phyloP scores from a whole-genome alignment of 2,888 invertebrate genomes.

The Hydropsyche betteni region DNA sequence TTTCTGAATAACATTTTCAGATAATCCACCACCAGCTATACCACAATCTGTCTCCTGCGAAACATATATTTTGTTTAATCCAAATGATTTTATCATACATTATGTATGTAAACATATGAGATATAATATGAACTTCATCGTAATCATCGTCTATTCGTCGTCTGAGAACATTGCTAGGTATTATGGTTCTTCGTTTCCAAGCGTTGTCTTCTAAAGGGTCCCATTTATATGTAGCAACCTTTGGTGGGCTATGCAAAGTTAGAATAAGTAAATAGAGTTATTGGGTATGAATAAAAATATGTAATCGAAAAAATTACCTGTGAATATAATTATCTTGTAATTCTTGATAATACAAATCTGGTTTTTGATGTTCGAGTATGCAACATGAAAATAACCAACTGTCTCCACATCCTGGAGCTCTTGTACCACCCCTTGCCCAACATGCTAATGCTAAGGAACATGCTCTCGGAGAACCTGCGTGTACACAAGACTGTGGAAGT shows the following conservation, averaged over 20 bases:
- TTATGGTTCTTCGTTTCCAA: constrained; percentile 56
- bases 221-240: constrained; percentile 45
- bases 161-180: constrained; percentile 62
- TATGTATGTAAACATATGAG: not conserved
- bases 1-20: constrained; percentile 69
- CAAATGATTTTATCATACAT: not conserved
- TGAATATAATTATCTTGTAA: constrained; percentile 44
- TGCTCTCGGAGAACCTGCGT: constrained; percentile 64
- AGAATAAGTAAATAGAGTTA: not conserved
- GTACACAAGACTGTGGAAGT: constrained; percentile 36
- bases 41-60: constrained; percentile 71
- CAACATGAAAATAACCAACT: constrained; percentile 81
- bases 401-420: constrained; percentile 73
- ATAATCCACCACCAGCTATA: constrained; percentile 64
- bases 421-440: constrained; percentile 77
- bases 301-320: constrained; percentile 19
- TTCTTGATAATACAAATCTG: not conserved
- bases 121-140: constrained; percentile 56
- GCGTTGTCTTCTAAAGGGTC: constrained; percentile 54
- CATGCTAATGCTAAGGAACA: constrained; percentile 78
- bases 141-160: constrained; percentile 62
- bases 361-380: constrained; percentile 56
- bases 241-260: constrained; percentile 42
- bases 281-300: no score
- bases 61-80: not conserved